A percentile compares a stretch with the other conserved stretches of the same genome.
Evolutionary conservation across 2,113 vertebrate genomes (phyloP).

Genomic region (Tringa solitaria): DNA sequence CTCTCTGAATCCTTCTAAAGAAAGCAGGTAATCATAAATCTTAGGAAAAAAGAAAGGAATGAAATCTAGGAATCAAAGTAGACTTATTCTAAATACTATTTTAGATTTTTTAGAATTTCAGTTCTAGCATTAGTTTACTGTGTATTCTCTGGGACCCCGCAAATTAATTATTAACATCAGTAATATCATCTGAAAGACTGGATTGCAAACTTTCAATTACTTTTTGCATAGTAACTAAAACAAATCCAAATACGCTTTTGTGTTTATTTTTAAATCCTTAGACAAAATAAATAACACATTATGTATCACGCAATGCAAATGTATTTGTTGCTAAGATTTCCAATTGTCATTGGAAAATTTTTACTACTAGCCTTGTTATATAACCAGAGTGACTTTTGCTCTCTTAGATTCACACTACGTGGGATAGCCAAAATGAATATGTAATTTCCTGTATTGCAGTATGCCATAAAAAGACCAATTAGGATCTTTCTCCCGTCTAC

Average conservation of each 20-base stretch:
- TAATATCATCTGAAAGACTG: no score
- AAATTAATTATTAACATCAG: no score
- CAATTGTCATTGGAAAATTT: neutral
- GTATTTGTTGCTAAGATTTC: neutral
- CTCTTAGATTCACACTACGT: neutral
- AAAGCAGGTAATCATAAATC: no score
- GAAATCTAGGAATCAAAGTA: no score
- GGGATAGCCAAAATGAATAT: neutral
- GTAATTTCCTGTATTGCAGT: neutral
- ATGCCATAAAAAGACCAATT: neutral
- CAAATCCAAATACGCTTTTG: neutral
- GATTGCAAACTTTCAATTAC: neutral
- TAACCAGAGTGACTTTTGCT: neutral
- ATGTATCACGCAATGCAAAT: rapidly evolving
- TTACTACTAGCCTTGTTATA: neutral
- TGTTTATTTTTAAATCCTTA: neutral
- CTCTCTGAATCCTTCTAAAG: no score
- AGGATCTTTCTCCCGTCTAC: neutral
- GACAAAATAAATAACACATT: neutral
- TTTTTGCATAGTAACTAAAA: neutral
- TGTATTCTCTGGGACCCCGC: no score
- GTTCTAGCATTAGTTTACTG: no score
- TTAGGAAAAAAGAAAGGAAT: no score
- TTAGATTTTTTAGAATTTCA: no score
- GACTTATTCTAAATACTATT: no score